A percentile compares a stretch with the other conserved stretches of the same genome.
phyloP scores from a whole-genome alignment of 2,888 invertebrate species.

The Fabriciana adippe region DNA sequence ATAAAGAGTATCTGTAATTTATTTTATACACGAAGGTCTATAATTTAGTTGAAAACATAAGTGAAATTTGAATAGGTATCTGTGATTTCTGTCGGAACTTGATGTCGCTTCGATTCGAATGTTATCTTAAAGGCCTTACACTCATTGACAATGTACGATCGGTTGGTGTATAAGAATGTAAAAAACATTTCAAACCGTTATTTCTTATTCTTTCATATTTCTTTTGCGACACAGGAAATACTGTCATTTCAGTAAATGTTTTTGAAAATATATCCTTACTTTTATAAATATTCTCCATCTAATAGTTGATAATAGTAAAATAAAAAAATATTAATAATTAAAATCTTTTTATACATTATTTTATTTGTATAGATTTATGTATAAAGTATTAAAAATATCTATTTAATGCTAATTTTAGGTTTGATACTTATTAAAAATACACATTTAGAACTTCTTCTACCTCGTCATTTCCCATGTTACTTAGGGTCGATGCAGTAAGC shows the following conservation, averaged over 20 bases:
- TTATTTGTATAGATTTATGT: no score
- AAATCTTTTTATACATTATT: no score
- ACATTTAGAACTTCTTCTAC: not conserved
- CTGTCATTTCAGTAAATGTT: not conserved
- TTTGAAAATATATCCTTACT: not conserved
- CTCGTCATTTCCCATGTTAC: no score
- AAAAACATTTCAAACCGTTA: slow-evolving; percentile 8
- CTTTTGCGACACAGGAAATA: not conserved
- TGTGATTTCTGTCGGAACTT: slow-evolving; percentile 22
- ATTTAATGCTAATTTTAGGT: no score
- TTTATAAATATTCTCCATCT: not conserved
- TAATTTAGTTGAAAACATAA: slow-evolving; percentile 2
- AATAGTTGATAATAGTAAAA: no score
- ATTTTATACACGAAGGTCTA: not conserved
- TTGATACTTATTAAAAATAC: no score
- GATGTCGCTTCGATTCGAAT: slow-evolving; percentile 18
- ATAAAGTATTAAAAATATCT: no score
- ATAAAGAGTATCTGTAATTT: no score
- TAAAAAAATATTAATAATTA: no score
- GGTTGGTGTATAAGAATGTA: slow-evolving; percentile 6
- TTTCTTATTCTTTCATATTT: slow-evolving; percentile 5
- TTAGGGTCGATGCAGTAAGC: no score
- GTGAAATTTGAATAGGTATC: slow-evolving; percentile 14
- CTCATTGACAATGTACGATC: slow-evolving; percentile 16
- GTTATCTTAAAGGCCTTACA: slow-evolving; percentile 17